Base-by-base conservation (phyloP, 1,140 invertebrate genomes). In the Lordiphosa mommai region DNA sequence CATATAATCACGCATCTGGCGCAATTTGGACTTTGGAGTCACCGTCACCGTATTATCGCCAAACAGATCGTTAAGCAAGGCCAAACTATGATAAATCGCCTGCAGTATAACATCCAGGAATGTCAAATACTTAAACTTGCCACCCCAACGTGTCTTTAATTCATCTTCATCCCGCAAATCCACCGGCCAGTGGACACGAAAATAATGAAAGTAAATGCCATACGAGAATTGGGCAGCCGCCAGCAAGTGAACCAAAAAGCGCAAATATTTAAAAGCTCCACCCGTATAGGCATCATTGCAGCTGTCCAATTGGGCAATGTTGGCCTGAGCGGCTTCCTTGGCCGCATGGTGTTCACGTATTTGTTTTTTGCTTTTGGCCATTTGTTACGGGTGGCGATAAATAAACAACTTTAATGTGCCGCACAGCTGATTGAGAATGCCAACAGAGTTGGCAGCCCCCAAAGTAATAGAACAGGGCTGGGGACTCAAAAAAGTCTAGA, bases 61-160 rank as follows among this genome's bases (percentile, higher is more conserved):
- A 9, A 69, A 50, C 0, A 87, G 1, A 60, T 87, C 85, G 14
- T 86, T 88, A 0, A 88, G 34, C 4, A 88, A 20, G 1, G 86
- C 80, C 4, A 86, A 6, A 8, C 48, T 44, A 34, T 88, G 80
- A 43, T 87, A 87, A 13, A 82, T 48, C 1, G 80, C 72, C 58
- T 87, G 85, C 16, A 88, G 30, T 1, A 82, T 79, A 29, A 82
- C 72, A 60, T 87, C 61, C 4, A 87, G 65, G 10, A 87, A 86
- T 6, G 85, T 85, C 6, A 87, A 59, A 43, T 77, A 87, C 44
- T 87, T 87, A n/a, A 87, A 87, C 36, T 87, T 87, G 6, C 85
- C 85, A 20, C 85, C 85, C 73, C 74, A 87, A 2, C 65, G 71
- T 0, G 73, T 51, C 33, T 82, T 76, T 0, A 82, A 46, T 33